Percentiles rank a stretch among this genome's conserved stretches.
Conservation (phyloP, 2,888 invertebrate species). For the Dichetophora obliterata region DNA sequence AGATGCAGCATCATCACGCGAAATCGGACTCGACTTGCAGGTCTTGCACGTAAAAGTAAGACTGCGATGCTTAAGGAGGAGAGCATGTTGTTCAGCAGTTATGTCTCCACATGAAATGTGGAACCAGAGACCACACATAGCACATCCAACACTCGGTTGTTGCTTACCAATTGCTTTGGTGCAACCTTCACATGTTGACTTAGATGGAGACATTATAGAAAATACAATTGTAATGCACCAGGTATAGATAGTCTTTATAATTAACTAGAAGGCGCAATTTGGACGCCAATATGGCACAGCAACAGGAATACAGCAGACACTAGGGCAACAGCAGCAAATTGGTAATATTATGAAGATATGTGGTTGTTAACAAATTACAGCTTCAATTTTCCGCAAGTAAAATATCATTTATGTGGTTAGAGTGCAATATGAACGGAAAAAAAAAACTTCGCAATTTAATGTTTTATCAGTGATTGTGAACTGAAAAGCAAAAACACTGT, state of each 20-base stretch:
- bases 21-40: not conserved
- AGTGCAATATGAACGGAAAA: no score
- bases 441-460: no score
- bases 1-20: not conserved
- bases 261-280: not conserved
- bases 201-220: not conserved
- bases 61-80: not conserved
- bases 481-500: no score
- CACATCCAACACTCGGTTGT: not conserved
- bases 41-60: not conserved
- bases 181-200: no score
- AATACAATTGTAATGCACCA: not conserved
- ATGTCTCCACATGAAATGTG: not conserved
- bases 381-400: no score
- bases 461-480: no score
- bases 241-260: not conserved
- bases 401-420: no score
- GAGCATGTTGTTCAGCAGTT: not conserved
- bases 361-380: no score
- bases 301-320: not conserved
- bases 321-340: not conserved
- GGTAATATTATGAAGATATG: no score
- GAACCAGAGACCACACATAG: not conserved
- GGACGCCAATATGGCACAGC: not conserved
- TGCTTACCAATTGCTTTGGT: no score